Percentiles rank a stretch among this genome's conserved stretches.
These are phyloP conservation scores for Cheumatopsyche charites DNA, from an alignment of 1,140 invertebrate species.

Conservation along the genomic window DNA sequence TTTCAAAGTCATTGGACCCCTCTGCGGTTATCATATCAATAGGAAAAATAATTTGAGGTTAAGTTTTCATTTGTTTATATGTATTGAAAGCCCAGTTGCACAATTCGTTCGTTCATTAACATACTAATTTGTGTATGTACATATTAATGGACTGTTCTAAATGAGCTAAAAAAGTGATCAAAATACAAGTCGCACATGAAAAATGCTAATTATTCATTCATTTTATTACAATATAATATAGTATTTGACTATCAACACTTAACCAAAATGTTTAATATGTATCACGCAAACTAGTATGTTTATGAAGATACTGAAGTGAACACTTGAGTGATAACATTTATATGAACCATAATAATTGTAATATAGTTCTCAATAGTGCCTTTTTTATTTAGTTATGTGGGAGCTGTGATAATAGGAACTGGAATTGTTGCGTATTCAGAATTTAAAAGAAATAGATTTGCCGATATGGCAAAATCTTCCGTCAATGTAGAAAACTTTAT, in stretches of 20 bases:
- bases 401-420: constrained; percentile 55
- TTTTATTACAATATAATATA: no score
- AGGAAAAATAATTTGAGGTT: constrained; percentile 44
- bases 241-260: no score
- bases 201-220: no score
- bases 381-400: constrained; percentile 52
- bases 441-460: constrained; percentile 51
- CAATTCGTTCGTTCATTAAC: not conserved
- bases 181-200: not conserved
- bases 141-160: no score
- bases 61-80: constrained; percentile 10
- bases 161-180: not conserved
- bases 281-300: no score
- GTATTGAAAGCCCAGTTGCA: no score
- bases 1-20: constrained; percentile 30
- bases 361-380: not conserved
- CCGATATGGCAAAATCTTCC: constrained; percentile 53
- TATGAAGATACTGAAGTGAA: no score
- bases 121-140: no score
- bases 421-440: constrained; percentile 55
- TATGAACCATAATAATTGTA: not conserved
- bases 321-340: no score
- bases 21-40: constrained; percentile 32
- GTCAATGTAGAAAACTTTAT: constrained; percentile 66
- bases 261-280: no score